A percentile compares a stretch with the other conserved stretches of the same genome.
Evolutionary conservation across 2,113 vertebrate genomes (phyloP).

Genomic region (Coptodon bakossiorum): DNA sequence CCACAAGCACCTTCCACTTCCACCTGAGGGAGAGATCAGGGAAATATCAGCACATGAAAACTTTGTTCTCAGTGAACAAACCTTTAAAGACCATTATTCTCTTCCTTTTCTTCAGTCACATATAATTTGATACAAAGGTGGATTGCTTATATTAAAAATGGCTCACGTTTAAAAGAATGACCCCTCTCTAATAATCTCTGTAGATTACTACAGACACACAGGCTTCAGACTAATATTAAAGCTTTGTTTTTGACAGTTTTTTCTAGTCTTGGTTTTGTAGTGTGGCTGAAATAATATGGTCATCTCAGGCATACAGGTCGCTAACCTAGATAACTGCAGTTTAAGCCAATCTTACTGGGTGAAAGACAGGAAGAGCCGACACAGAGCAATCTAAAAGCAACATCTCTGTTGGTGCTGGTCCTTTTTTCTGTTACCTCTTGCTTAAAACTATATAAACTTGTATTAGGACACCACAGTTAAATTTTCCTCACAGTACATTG

Average conservation of each 20-base stretch:
- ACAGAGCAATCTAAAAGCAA: rapidly evolving
- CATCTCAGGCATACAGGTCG: background rate
- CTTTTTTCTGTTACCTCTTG: background rate
- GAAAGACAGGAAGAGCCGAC: background rate
- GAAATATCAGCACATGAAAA: background rate
- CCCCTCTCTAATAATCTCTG: background rate
- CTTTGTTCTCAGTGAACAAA: background rate
- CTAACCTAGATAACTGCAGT: background rate
- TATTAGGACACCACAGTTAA: background rate
- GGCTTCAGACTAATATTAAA: background rate
- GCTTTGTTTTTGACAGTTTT: background rate
- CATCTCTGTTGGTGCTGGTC: background rate
- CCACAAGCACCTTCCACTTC: constrained; percentile 77
- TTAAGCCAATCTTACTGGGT: background rate
- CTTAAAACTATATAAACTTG: background rate
- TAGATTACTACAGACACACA: background rate
- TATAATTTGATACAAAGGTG: background rate
- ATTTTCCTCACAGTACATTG: background rate
- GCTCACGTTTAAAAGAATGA: background rate
- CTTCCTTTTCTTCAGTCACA: background rate
- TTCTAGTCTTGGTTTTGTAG: background rate
- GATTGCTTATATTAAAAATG: background rate
- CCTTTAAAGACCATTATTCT: background rate
- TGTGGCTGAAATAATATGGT: background rate
- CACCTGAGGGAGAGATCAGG: constrained; percentile 43